These are phyloP conservation scores for Caenorhabditis sulstoni DNA, from an alignment of 2,888 invertebrate species.

Conservation along the genomic window DNA sequence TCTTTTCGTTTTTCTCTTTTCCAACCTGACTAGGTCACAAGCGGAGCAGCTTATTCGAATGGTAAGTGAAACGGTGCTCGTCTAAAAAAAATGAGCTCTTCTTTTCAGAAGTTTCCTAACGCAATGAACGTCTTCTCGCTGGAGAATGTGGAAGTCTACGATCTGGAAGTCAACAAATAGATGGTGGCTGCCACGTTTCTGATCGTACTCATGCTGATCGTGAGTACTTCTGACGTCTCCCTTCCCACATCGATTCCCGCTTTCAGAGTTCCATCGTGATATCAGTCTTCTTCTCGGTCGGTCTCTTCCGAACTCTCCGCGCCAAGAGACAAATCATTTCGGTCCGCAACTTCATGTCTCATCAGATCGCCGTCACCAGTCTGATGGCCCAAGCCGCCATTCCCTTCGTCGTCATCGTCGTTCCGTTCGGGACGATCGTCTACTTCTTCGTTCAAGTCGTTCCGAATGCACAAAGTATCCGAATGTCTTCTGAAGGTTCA, in stretches of 20 bases:
- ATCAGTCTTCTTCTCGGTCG: conserved; percentile 32
- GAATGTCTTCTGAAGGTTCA: too few species aligned
- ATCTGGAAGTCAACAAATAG: conserved; percentile 27
- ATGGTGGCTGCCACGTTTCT: conserved; percentile 21
- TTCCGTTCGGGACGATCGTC: conserved; percentile 31
- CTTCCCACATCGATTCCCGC: background rate
- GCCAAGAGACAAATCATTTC: conserved; percentile 16
- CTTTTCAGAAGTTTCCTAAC: conserved; percentile 43
- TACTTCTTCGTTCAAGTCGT: conserved; percentile 36
- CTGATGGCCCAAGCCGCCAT: conserved; percentile 47
- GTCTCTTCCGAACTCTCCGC: conserved; percentile 30
- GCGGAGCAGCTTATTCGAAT: conserved; percentile 8
- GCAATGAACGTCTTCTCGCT: conserved; percentile 24
- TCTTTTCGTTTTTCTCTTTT: conserved; percentile 13
- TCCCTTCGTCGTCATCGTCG: conserved; percentile 34
- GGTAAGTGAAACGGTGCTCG: too few species aligned
- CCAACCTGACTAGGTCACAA: conserved; percentile 12
- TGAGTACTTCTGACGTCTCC: background rate
- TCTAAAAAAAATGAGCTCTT: too few species aligned
- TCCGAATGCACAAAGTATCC: conserved; percentile 35
- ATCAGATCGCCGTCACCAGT: conserved; percentile 49
- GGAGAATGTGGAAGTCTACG: conserved; percentile 31
- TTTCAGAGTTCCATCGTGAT: conserved; percentile 49
- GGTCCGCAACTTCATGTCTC: conserved; percentile 27
- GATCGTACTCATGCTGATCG: conserved; percentile 23